Conservation (phyloP, 2,797 vertebrate genomes). For the Manis javanica region DNA sequence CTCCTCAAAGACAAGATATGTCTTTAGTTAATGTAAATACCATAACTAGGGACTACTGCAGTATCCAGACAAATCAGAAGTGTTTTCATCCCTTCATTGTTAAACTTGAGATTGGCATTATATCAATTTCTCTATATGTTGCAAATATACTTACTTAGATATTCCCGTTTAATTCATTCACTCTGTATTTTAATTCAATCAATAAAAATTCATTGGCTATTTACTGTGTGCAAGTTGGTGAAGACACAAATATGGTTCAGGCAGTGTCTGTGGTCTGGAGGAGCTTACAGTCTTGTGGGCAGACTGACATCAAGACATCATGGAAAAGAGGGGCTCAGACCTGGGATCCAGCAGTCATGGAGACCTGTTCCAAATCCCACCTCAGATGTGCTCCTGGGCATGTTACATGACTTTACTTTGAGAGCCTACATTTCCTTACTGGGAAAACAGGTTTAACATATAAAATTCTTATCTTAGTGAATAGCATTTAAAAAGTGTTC, state of each 20-base stretch:
- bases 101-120: neutral
- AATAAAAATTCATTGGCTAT: neutral
- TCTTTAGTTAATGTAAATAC: neutral
- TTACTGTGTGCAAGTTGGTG: neutral
- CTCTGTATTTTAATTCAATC: neutral
- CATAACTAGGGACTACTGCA: neutral
- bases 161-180: neutral
- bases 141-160: neutral
- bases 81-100: neutral
- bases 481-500: neutral
- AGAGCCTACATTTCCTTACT: neutral
- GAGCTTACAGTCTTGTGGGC: neutral
- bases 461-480: neutral
- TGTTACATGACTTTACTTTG: neutral
- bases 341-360: accelerated
- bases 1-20: neutral
- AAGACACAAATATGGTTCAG: neutral
- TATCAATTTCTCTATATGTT: neutral
- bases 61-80: neutral
- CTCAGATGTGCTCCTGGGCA: neutral
- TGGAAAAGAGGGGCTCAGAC: neutral
- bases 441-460: neutral
- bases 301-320: neutral
- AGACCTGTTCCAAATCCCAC: neutral
- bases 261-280: neutral